Evolutionary conservation across 2,113 vertebrate genomes (phyloP), one percentile per base, ranked within the genome.

Genomic region (Capreolus pygargus): DNA sequence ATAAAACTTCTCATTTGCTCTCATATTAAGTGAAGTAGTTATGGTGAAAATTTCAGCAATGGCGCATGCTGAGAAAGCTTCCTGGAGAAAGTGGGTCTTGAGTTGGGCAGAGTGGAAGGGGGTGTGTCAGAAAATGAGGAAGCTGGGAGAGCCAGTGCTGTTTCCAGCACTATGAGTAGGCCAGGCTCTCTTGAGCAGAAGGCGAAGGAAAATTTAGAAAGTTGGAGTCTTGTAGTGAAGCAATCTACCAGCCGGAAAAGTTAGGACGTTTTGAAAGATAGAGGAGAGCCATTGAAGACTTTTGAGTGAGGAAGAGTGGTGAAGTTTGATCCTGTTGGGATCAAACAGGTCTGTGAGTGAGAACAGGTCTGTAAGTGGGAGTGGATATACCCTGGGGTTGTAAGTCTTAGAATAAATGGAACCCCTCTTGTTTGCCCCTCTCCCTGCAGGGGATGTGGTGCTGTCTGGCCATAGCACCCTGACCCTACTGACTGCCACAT

Each of bases 381-480:
- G 12, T 60, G 74, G 30, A 27, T 90, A 0, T 57, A 27, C 92
- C 74, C 79, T 39, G 58, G 45, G 9, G 25, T 89, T 5, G 17
- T 36, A 85, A 17, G 58, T 64, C 33, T 57, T 52, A 54, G 78
- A 67, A 45, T 43, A 67, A 74, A 86, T 16, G 45, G 45, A 33
- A 45, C 19, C 67, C 30, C n/a, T 85, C 30, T 81, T 90, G 36
- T 92, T 83, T 50, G 5, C 39, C 70, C 78, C 74, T 74, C 39
- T 89, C 87, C 39, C 81, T 81, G 47, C 96, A 99, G 99, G 99
- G 2, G 99, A 99, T n/a, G 97, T 98, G 3, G 99, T 99, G 74
- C 98, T 99, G 98, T 99, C 99, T 7, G 99, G 99, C 93, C 99
- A 98, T 98, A 99, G 99, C 98, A 99, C 99, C 0, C 98, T 99